Evolutionary conservation across 2,888 invertebrate species (phyloP).

Genomic region (Molanna angustata): DNA sequence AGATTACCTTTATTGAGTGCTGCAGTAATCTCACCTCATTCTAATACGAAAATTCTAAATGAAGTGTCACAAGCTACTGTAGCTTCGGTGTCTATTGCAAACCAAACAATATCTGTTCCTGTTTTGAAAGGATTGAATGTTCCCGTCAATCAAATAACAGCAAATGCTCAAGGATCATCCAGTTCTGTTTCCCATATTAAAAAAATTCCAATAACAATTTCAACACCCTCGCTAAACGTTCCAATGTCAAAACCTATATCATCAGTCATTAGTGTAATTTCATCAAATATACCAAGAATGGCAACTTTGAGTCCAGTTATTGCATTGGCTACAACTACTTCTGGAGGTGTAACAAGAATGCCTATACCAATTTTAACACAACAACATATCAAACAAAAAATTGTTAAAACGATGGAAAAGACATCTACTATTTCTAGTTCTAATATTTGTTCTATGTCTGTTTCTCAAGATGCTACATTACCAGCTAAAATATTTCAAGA

Average conservation of each 20-base stretch:
- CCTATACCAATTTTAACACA: constrained; percentile 50
- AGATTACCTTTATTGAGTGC: constrained; percentile 47
- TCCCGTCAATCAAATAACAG: constrained; percentile 41
- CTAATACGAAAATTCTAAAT: constrained; percentile 51
- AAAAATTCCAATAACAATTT: constrained; percentile 45
- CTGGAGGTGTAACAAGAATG: constrained; percentile 42
- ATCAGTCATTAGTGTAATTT: constrained; percentile 53
- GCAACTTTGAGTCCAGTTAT: constrained; percentile 46
- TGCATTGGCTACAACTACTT: constrained; percentile 44
- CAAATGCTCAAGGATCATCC: constrained; percentile 35
- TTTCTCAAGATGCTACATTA: constrained; percentile 57
- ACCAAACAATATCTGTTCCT: constrained; percentile 53
- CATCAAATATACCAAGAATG: constrained; percentile 45
- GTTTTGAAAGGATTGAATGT: constrained; percentile 49
- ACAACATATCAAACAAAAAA: constrained; percentile 53
- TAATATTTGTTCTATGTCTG: constrained; percentile 56
- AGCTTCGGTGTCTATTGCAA: constrained; percentile 53
- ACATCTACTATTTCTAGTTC: constrained; percentile 53
- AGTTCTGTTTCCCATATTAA: constrained; percentile 42
- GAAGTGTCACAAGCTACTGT: constrained; percentile 61
- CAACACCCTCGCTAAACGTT: constrained; percentile 46
- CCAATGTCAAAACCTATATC: constrained; percentile 47
- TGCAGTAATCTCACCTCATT: constrained; percentile 44
- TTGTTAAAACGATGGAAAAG: constrained; percentile 53
- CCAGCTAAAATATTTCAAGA: constrained; percentile 68